phyloP scores from a whole-genome alignment of 2,888 invertebrate species.

The Dermolepida albohirtum region DNA sequence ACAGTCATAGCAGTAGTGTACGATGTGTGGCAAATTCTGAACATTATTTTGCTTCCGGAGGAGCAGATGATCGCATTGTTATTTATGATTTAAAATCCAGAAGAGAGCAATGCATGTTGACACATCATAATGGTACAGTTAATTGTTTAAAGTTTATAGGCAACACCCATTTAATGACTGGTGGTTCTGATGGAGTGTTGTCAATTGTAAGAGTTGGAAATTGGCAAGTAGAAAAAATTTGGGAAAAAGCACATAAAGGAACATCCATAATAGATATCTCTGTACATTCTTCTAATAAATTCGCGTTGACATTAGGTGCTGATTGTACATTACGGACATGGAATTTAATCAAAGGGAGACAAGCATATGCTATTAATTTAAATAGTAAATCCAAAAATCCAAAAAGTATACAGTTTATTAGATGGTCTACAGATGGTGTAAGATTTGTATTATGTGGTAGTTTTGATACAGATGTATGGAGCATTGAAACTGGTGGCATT shows the following conservation, averaged over 20 bases:
- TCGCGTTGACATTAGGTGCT: slow-evolving; percentile 87
- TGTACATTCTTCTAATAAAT: slow-evolving; percentile 89
- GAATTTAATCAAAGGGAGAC: slow-evolving; percentile 93
- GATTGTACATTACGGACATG: slow-evolving; percentile 90
- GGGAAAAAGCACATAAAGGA: slow-evolving; percentile 87
- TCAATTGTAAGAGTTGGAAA: slow-evolving; percentile 84
- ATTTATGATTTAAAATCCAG: slow-evolving; percentile 85
- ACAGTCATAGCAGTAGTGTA: slow-evolving; percentile 86
- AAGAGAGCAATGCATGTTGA: slow-evolving; percentile 82
- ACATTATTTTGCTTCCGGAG: slow-evolving; percentile 83
- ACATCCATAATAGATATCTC: slow-evolving; percentile 79
- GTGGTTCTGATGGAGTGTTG: slow-evolving; percentile 87
- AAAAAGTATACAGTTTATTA: slow-evolving; percentile 56
- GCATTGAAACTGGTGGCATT: slow-evolving; percentile 78
- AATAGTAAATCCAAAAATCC: slow-evolving; percentile 72
- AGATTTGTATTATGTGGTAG: slow-evolving; percentile 82
- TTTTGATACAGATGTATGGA: slow-evolving; percentile 83
- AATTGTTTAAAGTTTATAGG: slow-evolving; percentile 83
- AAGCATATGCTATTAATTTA: slow-evolving; percentile 90
- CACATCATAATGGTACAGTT: slow-evolving; percentile 86
- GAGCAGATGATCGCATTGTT: slow-evolving; percentile 89
- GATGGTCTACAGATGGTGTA: slow-evolving; percentile 83
- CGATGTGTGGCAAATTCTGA: slow-evolving; percentile 77
- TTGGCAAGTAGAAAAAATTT: slow-evolving; percentile 88
- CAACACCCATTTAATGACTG: slow-evolving; percentile 83